Evolutionary conservation across 2,888 invertebrate species (phyloP), one percentile per base, ranked within the genome.

Genomic region (Ligdia adustata): DNA sequence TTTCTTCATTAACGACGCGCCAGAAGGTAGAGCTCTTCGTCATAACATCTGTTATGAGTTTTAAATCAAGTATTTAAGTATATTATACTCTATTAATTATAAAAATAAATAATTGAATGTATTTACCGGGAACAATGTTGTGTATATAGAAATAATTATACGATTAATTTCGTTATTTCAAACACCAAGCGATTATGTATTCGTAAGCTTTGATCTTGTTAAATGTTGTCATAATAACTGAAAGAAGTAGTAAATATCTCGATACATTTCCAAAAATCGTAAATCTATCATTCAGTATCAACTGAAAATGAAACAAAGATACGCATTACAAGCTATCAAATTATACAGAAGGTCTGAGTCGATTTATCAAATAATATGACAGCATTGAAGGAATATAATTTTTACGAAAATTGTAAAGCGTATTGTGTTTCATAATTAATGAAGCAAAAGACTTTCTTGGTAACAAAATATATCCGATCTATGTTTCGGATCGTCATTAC

Each of bases 391-490:
- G 79, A 76, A 72, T 72, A 84, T 85, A 87, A 87, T 82, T 89
- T 72, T 87, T 81, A 80, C 75, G 65, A 73, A 86, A 84, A 83
- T 81, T 86, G 80, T 79, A 79, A 72, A 81, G 81, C 71, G 79
- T 85, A 89, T 90, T 90, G 82, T 90, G 86, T 89, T 88, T 82
- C 84, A 88, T 89, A 89, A 90, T 90, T 90, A 90, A 90, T 90
- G 90, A 90, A 90, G 81, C 86, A 82, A 83, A 77, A 85, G 80
- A 79, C 79, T 86, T 88, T 90, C 88, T 85, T 73, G 79, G 90
- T 87, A 90, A 88, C 87, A 82, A 78, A 88, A 89, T 86, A 86
- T 80, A 72, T 75, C 74, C 80, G 84, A 90, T 88, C 88, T 88
- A 74, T 83, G 89, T 86, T 88, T 89, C 75, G 82, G 84, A 82